phyloP scores from a whole-genome alignment of 1,140 invertebrate species.

The Ctenoplectra terminalis region DNA sequence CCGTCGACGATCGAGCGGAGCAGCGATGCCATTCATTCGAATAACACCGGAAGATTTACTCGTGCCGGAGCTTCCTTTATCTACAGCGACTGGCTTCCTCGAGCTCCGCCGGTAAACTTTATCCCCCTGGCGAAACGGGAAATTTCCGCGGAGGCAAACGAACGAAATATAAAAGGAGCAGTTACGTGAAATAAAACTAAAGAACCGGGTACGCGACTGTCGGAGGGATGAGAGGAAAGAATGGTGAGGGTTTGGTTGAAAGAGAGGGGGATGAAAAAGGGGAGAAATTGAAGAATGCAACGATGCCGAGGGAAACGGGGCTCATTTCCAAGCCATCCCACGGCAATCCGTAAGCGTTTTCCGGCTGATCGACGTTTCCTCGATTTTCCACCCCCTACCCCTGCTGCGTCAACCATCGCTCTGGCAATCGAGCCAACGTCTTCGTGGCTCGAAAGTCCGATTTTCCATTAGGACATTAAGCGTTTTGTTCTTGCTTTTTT shows the following conservation, averaged over 20 bases:
- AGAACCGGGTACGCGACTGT: neutral
- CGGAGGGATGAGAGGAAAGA: too few relatives aligned
- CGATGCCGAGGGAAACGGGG: slow-evolving; percentile 41
- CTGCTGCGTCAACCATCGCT: neutral
- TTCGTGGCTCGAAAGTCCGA: too few relatives aligned
- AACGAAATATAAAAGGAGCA: slow-evolving; percentile 23
- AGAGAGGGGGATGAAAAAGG: neutral
- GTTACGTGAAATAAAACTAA: slow-evolving; percentile 22
- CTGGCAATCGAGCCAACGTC: too few relatives aligned
- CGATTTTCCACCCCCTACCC: slow-evolving; percentile 23
- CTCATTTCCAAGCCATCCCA: slow-evolving; percentile 41
- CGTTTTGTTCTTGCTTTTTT: too few relatives aligned
- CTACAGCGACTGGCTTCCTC: neutral
- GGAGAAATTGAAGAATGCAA: slow-evolving; percentile 20
- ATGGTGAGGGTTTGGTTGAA: too few relatives aligned
- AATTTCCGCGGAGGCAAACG: slow-evolving; percentile 27
- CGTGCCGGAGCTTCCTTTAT: neutral
- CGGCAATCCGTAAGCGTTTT: slow-evolving; percentile 40
- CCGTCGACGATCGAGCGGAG: neutral
- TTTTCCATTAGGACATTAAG: too few relatives aligned
- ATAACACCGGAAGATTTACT: slow-evolving; percentile 13
- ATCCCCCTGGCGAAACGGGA: neutral
- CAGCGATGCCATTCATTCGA: neutral
- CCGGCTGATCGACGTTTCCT: slow-evolving; percentile 38
- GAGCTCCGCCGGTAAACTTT: neutral